Base-by-base conservation (phyloP, 2,797 vertebrate genomes). In the Etheostoma nigrum region DNA sequence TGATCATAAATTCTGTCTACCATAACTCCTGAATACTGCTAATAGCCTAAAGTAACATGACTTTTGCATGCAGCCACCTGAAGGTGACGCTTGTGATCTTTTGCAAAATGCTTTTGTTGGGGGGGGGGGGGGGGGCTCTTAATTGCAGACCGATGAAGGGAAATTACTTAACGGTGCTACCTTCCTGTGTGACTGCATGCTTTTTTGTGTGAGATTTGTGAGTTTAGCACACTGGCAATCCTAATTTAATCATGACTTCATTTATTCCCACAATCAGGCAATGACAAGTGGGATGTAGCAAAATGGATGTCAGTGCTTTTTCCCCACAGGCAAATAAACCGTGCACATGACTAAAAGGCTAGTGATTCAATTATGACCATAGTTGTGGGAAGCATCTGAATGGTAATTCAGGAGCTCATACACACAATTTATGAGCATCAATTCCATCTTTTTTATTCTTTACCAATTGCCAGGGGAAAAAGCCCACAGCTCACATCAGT, bases 191-290 rank as follows among this genome's bases (percentile, higher is more conserved):
- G 52, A 74, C 36, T 73, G 47, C 36, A 40, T 54, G 53, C 77
- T 76, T 80, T 40, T 40, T 40, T 81, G 21, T 55, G 63, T 69
- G 71, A 70, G 64, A 68, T 83, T 63, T 75, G 49, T 82, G 53
- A 68, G 76, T 79, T 76, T 60, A 30, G 21, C 67, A 40, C 33
- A 70, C n/a, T 6, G 0, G 62, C 69, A 80, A 75, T 83, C 66
- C 84, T 69, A 79, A 86, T 78, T 85, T 85, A 85, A 88, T 84
- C 82, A 83, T 25, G 45, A 54, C 66, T 79, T 86, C 72, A 86
- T 89, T 88, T 76, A 79, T 83, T 81, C 75, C 71, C 55, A 64
- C 74, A 79, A 81, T 79, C 76, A 72, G 36, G 48, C 72, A 48
- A 30, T 62, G 64, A 52, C 67, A 67, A 55, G 49, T 69, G 55